Conservation (phyloP, 2,888 invertebrate species). For the Plebejus anna region DNA sequence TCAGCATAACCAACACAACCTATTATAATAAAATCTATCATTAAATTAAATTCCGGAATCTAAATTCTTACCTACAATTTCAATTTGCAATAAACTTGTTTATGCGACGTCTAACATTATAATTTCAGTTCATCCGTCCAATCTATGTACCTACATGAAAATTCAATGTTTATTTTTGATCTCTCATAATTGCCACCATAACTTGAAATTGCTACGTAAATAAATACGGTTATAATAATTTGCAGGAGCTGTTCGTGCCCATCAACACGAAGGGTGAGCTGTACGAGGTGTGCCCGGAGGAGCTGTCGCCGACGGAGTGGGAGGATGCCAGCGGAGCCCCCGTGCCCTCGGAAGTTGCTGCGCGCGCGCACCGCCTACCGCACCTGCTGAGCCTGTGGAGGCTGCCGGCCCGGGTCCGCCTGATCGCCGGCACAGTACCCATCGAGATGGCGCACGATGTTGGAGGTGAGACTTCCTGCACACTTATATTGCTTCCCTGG, state of each 20-base stretch:
- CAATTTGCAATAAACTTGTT: neutral
- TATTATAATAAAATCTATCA: neutral
- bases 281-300: conserved; percentile 81
- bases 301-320: conserved; percentile 76
- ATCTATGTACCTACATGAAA: no score
- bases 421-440: conserved; percentile 81
- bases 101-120: neutral
- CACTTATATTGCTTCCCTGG: conserved; percentile 16
- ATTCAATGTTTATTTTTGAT: no score
- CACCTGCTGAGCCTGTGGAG: conserved; percentile 80
- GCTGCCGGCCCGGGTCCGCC: conserved; percentile 80
- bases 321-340: conserved; percentile 68
- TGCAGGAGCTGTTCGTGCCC: conserved; percentile 85
- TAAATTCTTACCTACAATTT: neutral
- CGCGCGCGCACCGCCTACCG: conserved; percentile 75
- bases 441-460: conserved; percentile 82
- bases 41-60: neutral
- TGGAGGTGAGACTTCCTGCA: conserved; percentile 67
- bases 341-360: conserved; percentile 70
- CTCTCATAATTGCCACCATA: no score
- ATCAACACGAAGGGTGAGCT: conserved; percentile 87
- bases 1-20: neutral
- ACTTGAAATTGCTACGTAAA: no score
- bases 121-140: no score
- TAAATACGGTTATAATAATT: conserved; percentile 37